Percentiles rank a stretch among this genome's conserved stretches.
Evolutionary conservation across 2,113 vertebrate species (phyloP).

Genomic region (Osmerus mordax): DNA sequence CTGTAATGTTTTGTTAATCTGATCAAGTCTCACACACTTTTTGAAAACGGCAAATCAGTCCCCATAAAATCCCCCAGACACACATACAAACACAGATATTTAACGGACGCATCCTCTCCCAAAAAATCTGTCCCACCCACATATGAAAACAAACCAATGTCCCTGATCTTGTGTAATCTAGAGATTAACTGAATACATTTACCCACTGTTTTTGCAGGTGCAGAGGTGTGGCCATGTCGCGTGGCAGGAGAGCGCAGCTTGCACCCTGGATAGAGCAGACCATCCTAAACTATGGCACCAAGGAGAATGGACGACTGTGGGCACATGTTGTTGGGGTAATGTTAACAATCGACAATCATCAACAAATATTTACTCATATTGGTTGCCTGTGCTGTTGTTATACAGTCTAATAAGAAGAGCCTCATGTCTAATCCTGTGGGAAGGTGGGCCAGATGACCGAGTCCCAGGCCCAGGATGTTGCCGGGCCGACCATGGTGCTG

Average conservation of each 20-base stretch:
- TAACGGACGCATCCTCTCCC: too few species aligned
- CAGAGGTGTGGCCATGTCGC: neutral
- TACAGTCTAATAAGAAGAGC: neutral
- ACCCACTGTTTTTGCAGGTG: neutral
- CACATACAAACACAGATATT: too few species aligned
- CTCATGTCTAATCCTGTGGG: neutral
- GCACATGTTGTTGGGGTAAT: conserved; percentile 6
- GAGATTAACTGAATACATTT: too few species aligned
- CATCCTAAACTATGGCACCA: neutral
- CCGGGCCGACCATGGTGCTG: neutral
- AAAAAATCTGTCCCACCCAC: too few species aligned
- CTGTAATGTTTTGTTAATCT: too few species aligned
- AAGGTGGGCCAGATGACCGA: neutral
- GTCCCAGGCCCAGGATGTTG: neutral
- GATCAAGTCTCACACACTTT: too few species aligned
- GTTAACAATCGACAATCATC: neutral
- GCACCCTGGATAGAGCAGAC: conserved; percentile 4
- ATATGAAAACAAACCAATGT: too few species aligned
- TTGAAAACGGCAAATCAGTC: too few species aligned
- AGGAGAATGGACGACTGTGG: neutral
- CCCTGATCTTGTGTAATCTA: too few species aligned
- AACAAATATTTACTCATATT: neutral
- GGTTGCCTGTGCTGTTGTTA: neutral
- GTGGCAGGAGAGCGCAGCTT: neutral
- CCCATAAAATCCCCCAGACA: too few species aligned